These are phyloP conservation scores for Diorhabda elongata DNA, from an alignment of 1,140 invertebrate genomes.

Conservation along the genomic window DNA sequence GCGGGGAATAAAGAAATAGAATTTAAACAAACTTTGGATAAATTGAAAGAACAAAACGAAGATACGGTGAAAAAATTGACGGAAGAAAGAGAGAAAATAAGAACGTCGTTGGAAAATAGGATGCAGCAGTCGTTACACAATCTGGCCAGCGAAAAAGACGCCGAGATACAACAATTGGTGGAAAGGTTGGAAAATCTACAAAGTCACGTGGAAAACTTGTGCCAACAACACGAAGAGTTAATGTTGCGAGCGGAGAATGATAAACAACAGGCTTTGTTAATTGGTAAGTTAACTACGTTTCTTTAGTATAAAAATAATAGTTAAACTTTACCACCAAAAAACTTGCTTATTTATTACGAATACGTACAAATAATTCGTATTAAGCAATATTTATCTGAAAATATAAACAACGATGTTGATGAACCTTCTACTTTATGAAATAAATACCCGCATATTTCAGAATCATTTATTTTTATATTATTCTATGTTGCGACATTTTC, in stretches of 20 bases:
- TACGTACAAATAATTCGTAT: too few relatives aligned
- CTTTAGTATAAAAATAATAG: too few relatives aligned
- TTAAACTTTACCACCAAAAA: too few relatives aligned
- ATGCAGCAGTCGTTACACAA: constrained; percentile 68
- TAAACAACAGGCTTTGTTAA: constrained; percentile 79
- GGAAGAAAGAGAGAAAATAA: constrained; percentile 75
- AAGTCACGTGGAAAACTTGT: constrained; percentile 69
- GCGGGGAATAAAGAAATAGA: constrained; percentile 70
- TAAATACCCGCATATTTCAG: too few relatives aligned
- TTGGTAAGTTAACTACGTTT: constrained; percentile 54
- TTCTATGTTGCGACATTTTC: too few relatives aligned
- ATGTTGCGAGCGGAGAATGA: constrained; percentile 80
- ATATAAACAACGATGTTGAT: too few relatives aligned
- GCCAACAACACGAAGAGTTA: constrained; percentile 79
- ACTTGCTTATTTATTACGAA: too few relatives aligned
- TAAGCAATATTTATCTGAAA: too few relatives aligned
- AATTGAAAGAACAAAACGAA: constrained; percentile 67
- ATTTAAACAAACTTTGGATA: constrained; percentile 67
- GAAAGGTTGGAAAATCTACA: constrained; percentile 70
- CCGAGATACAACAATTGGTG: constrained; percentile 66
- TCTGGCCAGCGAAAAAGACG: constrained; percentile 68
- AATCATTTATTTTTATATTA: too few relatives aligned
- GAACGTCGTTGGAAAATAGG: constrained; percentile 66
- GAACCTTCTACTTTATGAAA: too few relatives aligned
- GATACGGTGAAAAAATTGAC: constrained; percentile 69